Conservation (phyloP, 2,888 invertebrate species). For the Diplazon laetatorius region DNA sequence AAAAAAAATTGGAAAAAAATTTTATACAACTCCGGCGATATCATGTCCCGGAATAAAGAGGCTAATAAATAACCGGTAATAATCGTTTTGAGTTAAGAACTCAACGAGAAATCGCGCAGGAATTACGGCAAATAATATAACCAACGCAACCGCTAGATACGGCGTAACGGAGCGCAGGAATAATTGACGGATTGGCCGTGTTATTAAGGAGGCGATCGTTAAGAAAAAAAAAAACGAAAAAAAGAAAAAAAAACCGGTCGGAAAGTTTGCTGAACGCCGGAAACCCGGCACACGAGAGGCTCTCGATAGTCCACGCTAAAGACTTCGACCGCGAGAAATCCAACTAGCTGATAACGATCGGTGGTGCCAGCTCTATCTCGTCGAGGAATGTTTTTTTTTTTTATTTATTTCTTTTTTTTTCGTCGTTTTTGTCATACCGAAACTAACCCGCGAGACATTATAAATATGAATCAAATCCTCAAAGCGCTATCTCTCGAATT, state of each 20-base stretch:
- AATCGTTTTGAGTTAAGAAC: constrained; percentile 59
- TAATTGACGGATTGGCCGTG: constrained; percentile 64
- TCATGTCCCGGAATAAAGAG: constrained; percentile 55
- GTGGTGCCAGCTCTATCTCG: constrained; percentile 62
- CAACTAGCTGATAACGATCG: constrained; percentile 60
- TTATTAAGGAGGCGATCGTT: constrained; percentile 57
- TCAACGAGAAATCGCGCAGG: constrained; percentile 35
- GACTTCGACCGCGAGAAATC: constrained; percentile 49
- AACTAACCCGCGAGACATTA: constrained; percentile 29
- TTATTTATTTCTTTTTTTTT: constrained; percentile 12
- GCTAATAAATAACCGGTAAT: constrained; percentile 60
- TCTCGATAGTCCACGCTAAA: constrained; percentile 48
- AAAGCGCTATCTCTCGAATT: constrained; percentile 5
- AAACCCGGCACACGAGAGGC: constrained; percentile 43
- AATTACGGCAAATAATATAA: constrained; percentile 47
- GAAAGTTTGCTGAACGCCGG: constrained; percentile 61
- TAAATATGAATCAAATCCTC: constrained; percentile 12
- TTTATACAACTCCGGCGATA: constrained; percentile 24
- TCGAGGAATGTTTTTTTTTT: constrained; percentile 56
- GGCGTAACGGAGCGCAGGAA: constrained; percentile 31
- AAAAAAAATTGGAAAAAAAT: constrained; percentile 10
- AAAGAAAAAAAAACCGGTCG: constrained; percentile 57
- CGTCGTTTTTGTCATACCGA: constrained; percentile 26
- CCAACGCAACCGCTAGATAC: constrained; percentile 1
- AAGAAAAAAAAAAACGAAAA: constrained; percentile 27